Conservation (phyloP, 2,888 invertebrate species). For the Microplitis deprimator region DNA sequence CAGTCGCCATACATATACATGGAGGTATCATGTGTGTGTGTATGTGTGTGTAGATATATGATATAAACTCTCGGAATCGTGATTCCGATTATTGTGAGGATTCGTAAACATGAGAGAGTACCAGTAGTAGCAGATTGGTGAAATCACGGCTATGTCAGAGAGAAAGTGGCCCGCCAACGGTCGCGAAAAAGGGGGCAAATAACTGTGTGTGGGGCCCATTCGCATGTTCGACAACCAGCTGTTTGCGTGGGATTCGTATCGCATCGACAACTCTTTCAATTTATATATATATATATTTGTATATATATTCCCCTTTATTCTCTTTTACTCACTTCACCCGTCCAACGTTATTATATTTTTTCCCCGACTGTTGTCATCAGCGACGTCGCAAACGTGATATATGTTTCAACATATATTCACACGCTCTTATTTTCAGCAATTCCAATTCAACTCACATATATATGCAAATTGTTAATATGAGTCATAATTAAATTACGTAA, state of each 20-base stretch:
- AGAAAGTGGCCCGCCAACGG: conserved; percentile 31
- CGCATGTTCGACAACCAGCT: conserved; percentile 29
- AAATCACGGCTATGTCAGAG: conserved; percentile 38
- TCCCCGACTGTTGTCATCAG: neutral
- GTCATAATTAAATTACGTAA: conserved; percentile 12
- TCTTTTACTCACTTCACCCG: neutral
- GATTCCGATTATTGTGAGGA: conserved; percentile 30
- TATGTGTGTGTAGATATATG: neutral
- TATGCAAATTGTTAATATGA: neutral
- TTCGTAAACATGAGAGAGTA: conserved; percentile 28
- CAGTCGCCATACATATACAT: conserved; percentile 10
- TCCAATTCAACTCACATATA: neutral
- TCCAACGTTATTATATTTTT: neutral
- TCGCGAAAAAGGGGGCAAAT: neutral
- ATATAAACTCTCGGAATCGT: conserved; percentile 22
- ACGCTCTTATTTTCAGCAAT: conserved; percentile 10
- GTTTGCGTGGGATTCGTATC: conserved; percentile 29
- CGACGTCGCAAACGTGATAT: neutral
- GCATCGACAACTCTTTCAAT: conserved; percentile 26
- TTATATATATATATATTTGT: neutral
- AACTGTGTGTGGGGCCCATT: conserved; percentile 22
- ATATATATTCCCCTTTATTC: neutral
- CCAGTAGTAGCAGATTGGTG: conserved; percentile 23
- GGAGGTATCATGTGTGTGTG: neutral
- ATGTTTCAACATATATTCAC: conserved; percentile 14